These are phyloP conservation scores for Amiota minor DNA, from an alignment of 2,888 invertebrate species.

Conservation along the genomic window DNA sequence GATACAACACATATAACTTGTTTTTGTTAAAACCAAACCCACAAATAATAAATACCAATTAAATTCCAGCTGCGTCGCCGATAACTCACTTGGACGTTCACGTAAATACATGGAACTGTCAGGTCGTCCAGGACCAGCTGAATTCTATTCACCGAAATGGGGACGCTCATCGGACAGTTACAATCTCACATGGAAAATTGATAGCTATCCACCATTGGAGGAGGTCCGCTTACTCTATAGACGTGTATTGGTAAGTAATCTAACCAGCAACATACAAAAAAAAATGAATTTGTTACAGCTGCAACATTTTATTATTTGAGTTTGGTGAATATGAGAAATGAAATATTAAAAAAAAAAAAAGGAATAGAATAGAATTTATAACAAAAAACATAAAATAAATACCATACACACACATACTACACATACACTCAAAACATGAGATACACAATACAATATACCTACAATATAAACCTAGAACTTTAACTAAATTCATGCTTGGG, in stretches of 20 bases:
- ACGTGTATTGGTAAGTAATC: constrained; percentile 77
- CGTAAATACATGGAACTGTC: constrained; percentile 82
- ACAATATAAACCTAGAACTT: background rate
- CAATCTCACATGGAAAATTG: constrained; percentile 81
- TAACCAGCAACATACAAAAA: background rate
- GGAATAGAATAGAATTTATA: background rate
- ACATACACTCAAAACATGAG: background rate
- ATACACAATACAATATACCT: too few species aligned
- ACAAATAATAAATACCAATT: constrained; percentile 49
- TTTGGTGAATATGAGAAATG: background rate
- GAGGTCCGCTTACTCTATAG: constrained; percentile 81
- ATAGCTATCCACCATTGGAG: constrained; percentile 82
- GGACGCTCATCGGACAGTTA: constrained; percentile 78
- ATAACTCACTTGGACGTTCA: constrained; percentile 80
- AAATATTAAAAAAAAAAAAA: background rate
- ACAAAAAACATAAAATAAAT: background rate
- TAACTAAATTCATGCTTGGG: too few species aligned
- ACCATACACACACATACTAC: background rate
- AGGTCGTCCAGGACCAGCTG: constrained; percentile 81
- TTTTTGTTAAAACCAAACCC: too few species aligned
- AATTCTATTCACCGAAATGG: constrained; percentile 80
- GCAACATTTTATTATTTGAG: background rate
- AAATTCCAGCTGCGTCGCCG: constrained; percentile 79
- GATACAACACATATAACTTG: too few species aligned
- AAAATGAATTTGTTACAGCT: background rate